phyloP scores from a whole-genome alignment of 2,888 invertebrate genomes.

The Tethea ocularis region DNA sequence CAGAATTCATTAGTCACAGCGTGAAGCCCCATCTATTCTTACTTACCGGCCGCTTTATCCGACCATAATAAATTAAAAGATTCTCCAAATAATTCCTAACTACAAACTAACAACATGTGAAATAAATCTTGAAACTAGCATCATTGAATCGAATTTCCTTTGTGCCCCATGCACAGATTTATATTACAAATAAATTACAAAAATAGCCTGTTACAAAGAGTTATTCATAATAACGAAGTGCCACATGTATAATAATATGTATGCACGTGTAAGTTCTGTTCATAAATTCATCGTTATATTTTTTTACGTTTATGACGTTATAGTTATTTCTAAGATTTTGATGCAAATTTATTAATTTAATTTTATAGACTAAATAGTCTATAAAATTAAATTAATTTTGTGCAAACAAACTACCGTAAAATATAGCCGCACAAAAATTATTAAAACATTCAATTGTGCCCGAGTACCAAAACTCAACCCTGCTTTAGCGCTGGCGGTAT shows the following conservation, averaged over 20 bases:
- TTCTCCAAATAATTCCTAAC: constrained; percentile 63
- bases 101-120: constrained; percentile 37
- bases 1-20: constrained; percentile 74
- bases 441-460: constrained; percentile 33
- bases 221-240: constrained; percentile 53
- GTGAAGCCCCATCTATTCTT: constrained; percentile 66
- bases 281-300: neutral
- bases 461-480: constrained; percentile 45
- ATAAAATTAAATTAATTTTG: neutral
- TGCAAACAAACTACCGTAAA: neutral
- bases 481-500: constrained; percentile 45
- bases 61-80: constrained; percentile 63
- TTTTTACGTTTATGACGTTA: neutral
- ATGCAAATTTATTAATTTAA: neutral
- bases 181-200: constrained; percentile 44
- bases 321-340: neutral
- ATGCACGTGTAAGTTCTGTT: neutral
- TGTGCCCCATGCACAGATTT: constrained; percentile 21
- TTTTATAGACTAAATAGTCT: too few species aligned
- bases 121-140: constrained; percentile 31
- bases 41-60: constrained; percentile 59
- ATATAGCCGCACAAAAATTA: constrained; percentile 24
- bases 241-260: constrained; percentile 3
- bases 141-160: constrained; percentile 35
- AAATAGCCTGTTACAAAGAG: constrained; percentile 48